Evolutionary conservation across 2,113 vertebrate species (phyloP), one percentile per base, ranked within the genome.

Genomic region (Phylloscopus whistleri): DNA sequence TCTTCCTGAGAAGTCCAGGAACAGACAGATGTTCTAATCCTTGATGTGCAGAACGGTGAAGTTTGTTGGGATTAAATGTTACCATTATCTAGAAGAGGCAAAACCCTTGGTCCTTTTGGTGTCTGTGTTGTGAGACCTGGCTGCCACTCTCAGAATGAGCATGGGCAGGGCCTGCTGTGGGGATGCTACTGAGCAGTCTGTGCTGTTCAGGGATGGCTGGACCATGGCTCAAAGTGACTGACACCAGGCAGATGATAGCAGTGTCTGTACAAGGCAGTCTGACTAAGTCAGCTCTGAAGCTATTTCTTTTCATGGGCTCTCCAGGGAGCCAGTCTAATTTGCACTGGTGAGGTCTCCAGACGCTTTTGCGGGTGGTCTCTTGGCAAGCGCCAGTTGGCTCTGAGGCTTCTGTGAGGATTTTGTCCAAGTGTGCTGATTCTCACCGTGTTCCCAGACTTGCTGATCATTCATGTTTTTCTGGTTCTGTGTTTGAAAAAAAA

Each of bases 391-490:
- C 22, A 24, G 7, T 90, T 83, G 35, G 59, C 55, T 90, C 63
- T 49, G 75, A 93, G 59, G 51, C n/a, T 85, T 80, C 43, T 75
- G 33, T 67, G 35, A 67, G 70, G 43, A 60, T 76, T 96, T 92
- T 89, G 52, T 49, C 76, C 80, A 72, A 84, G 33, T 67, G 27
- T 11, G 11, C 39, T 20, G 52, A 39, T 58, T 86, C 35, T 87
- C 66, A 33, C n/a, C 0, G 0, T 94, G 72, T 89, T 84, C 59
- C 41, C 81, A 73, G 67, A 86, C 87, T 80, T 92, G 79, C 80
- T 76, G 44, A 87, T 59, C 13, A 3, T 86, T 94, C 76, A 28
- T 44, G 82, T 91, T 96, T 97, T 94, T 95, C 89, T 88, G 60
- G 67, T 84, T 89, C 81, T 91, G 56, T 52, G 44, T 52, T 68